Evolutionary conservation across 2,797 vertebrate species (phyloP), one percentile per base, ranked within the genome.

Genomic region (Rhabdomys pumilio): DNA sequence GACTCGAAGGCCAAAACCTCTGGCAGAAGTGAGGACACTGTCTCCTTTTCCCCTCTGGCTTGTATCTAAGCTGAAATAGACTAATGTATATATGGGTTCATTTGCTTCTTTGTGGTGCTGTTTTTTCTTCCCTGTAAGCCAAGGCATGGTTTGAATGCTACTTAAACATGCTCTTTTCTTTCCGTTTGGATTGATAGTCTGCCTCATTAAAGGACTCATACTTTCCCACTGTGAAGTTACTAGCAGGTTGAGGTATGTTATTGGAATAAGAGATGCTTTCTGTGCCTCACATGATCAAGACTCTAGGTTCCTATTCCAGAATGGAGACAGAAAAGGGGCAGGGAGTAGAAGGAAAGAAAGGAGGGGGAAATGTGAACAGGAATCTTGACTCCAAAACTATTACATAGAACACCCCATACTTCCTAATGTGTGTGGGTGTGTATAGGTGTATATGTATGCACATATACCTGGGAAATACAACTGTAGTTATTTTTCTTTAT

Each of bases 251-350:
- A 89, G 34, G 53, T 90, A 84, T 95, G 31, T 80, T 65, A 93
- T 77, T 94, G 73, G 85, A 96, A 67, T 0, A 84, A 91, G 59
- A 93, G 92, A 93, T 75, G 47, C 24, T 81, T 83, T 75, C 82
- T 94, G n/a, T 44, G 47, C 2, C n/a, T 69, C 47, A 69, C 24
- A 55, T 90, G 47, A 15, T 41, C 76, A 55, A 55, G 34, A 38
- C 34, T 77, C 34, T 81, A 44, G 10, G 34, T 69, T 90, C 24
- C 11, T 67, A 41, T 90, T 38, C 63, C 47, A 90, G n/a, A 53
- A 41, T 72, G 50, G 29, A 44, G n/a, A 41, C 24, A 75, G n/a
- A 73, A 53, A 88, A 15, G 22, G n/a, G 26, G 14, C 29, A 1
- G 15, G n/a, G 14, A 69, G 22, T 10, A 6, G 5, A 41, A 15